Evolutionary conservation across 1,140 invertebrate genomes (phyloP).

Genomic region (Manduca sexta): DNA sequence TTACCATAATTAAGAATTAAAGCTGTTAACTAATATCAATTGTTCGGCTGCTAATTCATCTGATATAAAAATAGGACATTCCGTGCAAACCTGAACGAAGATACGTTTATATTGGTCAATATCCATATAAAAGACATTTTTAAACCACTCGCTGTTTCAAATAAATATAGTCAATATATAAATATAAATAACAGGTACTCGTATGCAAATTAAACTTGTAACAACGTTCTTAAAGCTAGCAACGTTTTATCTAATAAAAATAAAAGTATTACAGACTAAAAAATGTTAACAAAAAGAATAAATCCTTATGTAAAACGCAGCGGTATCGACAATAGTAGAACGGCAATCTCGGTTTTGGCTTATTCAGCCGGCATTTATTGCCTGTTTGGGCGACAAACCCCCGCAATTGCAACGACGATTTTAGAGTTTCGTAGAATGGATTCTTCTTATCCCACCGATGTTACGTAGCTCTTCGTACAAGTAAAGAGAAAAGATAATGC

Average conservation of each 20-base stretch:
- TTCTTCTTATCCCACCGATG: constrained; percentile 23
- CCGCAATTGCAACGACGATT: constrained; percentile 23
- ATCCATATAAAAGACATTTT: too few species aligned
- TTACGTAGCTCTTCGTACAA: constrained; percentile 16
- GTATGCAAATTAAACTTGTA: too few species aligned
- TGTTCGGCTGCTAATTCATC: too few species aligned
- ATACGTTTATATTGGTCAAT: too few species aligned
- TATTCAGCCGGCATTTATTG: constrained; percentile 26
- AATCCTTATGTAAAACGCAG: constrained; percentile 1
- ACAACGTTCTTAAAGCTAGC: too few species aligned
- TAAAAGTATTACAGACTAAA: background rate
- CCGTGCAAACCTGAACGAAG: too few species aligned
- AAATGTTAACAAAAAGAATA: background rate
- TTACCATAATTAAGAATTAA: background rate
- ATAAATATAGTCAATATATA: too few species aligned
- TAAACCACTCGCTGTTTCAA: too few species aligned
- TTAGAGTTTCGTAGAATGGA: constrained; percentile 23
- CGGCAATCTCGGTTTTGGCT: constrained; percentile 19
- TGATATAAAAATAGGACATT: too few species aligned
- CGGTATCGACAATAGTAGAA: constrained; percentile 15
- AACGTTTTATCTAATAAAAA: too few species aligned
- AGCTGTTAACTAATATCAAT: too few species aligned
- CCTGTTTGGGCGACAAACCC: constrained; percentile 25
- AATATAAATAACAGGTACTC: too few species aligned
- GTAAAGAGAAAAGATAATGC: constrained; percentile 22